phyloP scores from a whole-genome alignment of 2,113 vertebrate species.

The Sapajus apella region DNA sequence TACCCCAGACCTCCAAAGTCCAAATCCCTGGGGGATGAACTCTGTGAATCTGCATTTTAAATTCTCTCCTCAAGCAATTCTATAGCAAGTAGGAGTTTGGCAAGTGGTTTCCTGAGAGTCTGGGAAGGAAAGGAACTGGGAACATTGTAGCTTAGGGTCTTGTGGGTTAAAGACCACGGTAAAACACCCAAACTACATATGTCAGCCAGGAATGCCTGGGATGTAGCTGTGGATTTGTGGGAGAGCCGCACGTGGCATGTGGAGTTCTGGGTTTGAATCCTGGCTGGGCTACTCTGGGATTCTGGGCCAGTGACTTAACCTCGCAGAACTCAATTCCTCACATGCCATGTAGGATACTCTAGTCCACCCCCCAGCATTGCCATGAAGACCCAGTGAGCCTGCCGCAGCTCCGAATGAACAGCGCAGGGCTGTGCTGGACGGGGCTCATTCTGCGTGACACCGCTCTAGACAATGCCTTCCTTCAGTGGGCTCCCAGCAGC shows the following conservation, averaged over 20 bases:
- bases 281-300: rapidly evolving
- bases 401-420: rapidly evolving
- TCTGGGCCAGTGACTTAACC: rapidly evolving
- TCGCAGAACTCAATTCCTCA: not conserved
- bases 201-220: not conserved
- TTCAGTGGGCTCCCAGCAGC: not conserved
- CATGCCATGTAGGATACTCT: rapidly evolving
- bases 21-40: not conserved
- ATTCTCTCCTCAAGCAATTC: not conserved
- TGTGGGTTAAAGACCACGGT: not conserved
- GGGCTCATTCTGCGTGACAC: not conserved
- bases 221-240: rapidly evolving
- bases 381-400: rapidly evolving
- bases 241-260: rapidly evolving
- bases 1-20: not conserved
- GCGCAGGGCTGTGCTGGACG: not conserved
- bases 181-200: not conserved
- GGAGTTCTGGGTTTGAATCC: not conserved
- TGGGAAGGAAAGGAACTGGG: not conserved
- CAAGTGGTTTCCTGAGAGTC: not conserved
- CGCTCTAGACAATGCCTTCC: not conserved
- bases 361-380: rapidly evolving
- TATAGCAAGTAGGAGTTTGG: not conserved
- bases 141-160: not conserved
- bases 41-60: not conserved